Evolutionary conservation across 2,888 invertebrate species (phyloP).

Genomic region (Stenolophus ochropezus): DNA sequence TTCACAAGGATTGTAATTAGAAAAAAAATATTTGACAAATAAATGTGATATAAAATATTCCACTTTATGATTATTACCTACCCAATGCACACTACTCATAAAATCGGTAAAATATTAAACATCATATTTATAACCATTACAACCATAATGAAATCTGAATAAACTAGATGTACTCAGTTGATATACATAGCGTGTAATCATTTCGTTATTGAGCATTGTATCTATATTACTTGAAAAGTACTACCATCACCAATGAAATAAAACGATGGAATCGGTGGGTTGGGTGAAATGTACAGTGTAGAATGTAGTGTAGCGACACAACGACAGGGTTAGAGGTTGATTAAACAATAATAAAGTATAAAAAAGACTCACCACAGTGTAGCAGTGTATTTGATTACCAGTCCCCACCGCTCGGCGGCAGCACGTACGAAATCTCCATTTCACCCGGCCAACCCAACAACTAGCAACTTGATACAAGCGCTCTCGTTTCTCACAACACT

Average conservation of each 20-base stretch:
- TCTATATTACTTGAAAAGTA: neutral
- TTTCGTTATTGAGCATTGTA: too few relatives aligned
- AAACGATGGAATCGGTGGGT: neutral
- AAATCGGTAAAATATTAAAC: too few relatives aligned
- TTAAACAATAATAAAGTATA: constrained; percentile 68
- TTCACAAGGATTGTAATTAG: too few relatives aligned
- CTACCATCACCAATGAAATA: neutral
- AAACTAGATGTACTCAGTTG: too few relatives aligned
- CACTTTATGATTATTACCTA: too few relatives aligned
- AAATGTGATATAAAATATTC: too few relatives aligned
- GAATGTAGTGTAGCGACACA: constrained; percentile 48
- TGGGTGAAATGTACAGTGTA: constrained; percentile 23
- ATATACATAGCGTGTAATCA: too few relatives aligned
- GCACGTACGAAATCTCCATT: constrained; percentile 69
- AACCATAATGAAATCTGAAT: too few relatives aligned
- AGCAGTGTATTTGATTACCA: constrained; percentile 71
- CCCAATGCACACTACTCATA: too few relatives aligned
- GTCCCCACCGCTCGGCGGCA: constrained; percentile 70
- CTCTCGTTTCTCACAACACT: constrained; percentile 36
- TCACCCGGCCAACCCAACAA: constrained; percentile 60
- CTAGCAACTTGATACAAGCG: constrained; percentile 51
- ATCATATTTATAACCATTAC: too few relatives aligned
- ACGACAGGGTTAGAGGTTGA: constrained; percentile 59
- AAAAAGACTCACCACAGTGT: constrained; percentile 73
- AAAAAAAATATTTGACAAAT: too few relatives aligned